Conservation (phyloP, 2,888 invertebrate species). For the Deilephila porcellus region DNA sequence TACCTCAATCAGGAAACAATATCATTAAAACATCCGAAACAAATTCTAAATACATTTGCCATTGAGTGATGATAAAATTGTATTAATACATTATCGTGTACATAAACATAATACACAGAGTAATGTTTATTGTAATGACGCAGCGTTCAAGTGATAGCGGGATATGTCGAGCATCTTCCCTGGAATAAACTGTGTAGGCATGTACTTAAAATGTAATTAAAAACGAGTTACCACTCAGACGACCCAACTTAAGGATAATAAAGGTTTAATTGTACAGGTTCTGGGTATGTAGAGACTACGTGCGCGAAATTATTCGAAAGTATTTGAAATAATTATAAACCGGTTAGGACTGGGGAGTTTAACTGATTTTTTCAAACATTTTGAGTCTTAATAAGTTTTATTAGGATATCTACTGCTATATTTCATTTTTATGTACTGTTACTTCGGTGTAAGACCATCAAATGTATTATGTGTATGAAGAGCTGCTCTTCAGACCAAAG, state of each 20-base stretch:
- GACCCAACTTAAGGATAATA: slow-evolving; percentile 61
- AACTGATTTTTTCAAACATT: background rate
- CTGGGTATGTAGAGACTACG: slow-evolving; percentile 49
- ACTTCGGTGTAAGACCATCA: no score
- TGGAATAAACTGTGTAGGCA: slow-evolving; percentile 58
- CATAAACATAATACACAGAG: slow-evolving; percentile 42
- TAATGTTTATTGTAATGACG: slow-evolving; percentile 54
- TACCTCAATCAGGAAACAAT: background rate
- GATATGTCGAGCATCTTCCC: slow-evolving; percentile 51
- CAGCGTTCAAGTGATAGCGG: slow-evolving; percentile 53
- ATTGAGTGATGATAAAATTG: background rate
- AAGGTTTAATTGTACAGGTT: slow-evolving; percentile 69
- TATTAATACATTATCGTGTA: slow-evolving; percentile 39
- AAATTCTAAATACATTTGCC: background rate
- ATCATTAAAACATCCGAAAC: background rate
- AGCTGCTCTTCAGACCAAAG: no score
- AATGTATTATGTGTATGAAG: no score
- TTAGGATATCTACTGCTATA: no score
- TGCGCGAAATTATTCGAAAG: slow-evolving; percentile 52
- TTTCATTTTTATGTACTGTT: no score
- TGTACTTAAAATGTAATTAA: slow-evolving; percentile 73
- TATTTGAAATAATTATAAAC: slow-evolving; percentile 33
- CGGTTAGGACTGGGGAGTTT: background rate
- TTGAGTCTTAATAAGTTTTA: background rate
- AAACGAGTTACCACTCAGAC: slow-evolving; percentile 67